Evolutionary conservation across 2,888 invertebrate genomes (phyloP).

Genomic region (Euplexia lucipara): DNA sequence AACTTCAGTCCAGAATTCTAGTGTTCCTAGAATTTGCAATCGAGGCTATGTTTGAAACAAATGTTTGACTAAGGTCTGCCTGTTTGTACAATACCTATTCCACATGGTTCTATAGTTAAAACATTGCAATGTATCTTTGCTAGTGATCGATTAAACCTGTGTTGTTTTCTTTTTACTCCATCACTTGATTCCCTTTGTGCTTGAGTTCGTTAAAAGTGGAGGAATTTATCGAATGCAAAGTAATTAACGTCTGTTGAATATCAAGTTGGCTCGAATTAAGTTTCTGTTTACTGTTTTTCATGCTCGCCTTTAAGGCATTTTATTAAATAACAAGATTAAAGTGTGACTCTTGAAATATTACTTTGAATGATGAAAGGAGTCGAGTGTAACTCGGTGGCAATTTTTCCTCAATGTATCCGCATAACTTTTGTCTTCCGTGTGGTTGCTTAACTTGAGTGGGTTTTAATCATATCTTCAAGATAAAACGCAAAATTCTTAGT

Average conservation of each 20-base stretch:
- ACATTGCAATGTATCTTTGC: constrained; percentile 13
- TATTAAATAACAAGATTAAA: not conserved
- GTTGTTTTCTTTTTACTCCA: constrained; percentile 18
- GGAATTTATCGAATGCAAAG: constrained; percentile 15
- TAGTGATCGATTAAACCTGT: constrained; percentile 27
- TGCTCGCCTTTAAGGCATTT: not conserved
- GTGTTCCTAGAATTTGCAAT: too few species aligned
- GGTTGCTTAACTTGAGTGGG: too few species aligned
- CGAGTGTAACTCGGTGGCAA: too few species aligned
- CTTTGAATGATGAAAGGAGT: too few species aligned
- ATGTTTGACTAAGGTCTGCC: constrained; percentile 21
- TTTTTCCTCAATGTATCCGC: too few species aligned
- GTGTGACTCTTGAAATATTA: too few species aligned
- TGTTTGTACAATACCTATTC: constrained; percentile 7
- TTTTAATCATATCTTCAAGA: too few species aligned
- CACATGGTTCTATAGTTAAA: constrained; percentile 5
- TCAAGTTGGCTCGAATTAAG: not conserved
- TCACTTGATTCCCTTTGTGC: constrained; percentile 42
- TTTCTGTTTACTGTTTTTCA: not conserved
- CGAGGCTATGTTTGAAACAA: not conserved
- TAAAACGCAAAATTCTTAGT: too few species aligned
- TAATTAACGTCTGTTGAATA: constrained; percentile 26
- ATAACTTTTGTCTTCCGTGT: too few species aligned
- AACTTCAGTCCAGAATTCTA: too few species aligned
- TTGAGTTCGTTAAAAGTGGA: constrained; percentile 6